A percentile compares a stretch with the other conserved stretches of the same genome.
Evolutionary conservation across 2,113 vertebrate genomes (phyloP).

Genomic region (Seriola aureovittata): DNA sequence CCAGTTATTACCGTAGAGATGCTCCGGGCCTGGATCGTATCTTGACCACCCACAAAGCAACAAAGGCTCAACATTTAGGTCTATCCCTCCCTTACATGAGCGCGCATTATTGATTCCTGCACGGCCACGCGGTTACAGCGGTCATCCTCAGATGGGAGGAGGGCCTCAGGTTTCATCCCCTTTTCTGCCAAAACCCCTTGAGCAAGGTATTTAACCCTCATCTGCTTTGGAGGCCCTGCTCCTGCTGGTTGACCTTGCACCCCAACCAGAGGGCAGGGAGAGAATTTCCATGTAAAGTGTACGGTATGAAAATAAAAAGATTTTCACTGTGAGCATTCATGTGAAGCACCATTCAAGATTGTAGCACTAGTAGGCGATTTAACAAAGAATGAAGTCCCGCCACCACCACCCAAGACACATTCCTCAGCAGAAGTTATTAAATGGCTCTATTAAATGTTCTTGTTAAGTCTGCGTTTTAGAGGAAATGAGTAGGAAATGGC

Average conservation of each 20-base stretch:
- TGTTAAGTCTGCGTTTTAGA: constrained; percentile 23
- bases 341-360: neutral
- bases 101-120: constrained; percentile 28
- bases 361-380: neutral
- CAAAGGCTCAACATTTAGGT: constrained; percentile 35
- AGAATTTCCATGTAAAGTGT: constrained; percentile 11
- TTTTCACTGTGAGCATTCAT: neutral
- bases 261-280: neutral
- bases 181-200: neutral
- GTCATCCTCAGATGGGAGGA: constrained; percentile 2
- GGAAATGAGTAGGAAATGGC: constrained; percentile 32
- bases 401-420: neutral
- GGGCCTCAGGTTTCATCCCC: constrained; percentile 10
- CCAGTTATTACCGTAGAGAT: constrained; percentile 39
- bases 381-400: neutral
- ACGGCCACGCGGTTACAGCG: neutral
- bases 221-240: neutral
- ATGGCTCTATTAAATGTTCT: constrained; percentile 47
- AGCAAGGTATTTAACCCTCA: constrained; percentile 38
- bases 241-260: constrained; percentile 23
- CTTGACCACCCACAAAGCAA: constrained; percentile 23
- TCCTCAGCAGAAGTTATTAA: constrained; percentile 24
- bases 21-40: constrained; percentile 33
- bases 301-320: neutral
- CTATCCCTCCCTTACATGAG: constrained; percentile 5